Evolutionary conservation across 2,888 invertebrate genomes (phyloP).

Genomic region (Sinelater perroti): DNA sequence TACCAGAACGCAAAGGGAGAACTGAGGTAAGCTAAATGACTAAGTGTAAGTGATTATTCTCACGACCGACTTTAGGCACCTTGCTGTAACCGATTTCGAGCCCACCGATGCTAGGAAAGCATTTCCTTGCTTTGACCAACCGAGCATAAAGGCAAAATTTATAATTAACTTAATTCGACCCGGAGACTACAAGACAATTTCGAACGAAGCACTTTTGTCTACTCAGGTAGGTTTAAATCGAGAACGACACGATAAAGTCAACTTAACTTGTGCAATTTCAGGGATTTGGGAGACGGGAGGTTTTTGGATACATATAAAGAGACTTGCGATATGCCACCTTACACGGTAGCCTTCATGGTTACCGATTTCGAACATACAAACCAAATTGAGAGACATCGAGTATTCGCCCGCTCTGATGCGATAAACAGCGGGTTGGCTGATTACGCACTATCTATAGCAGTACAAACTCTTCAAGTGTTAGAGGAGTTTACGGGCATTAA

Average conservation of each 20-base stretch:
- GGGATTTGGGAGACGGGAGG: conserved; percentile 22
- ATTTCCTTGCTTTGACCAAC: conserved; percentile 82
- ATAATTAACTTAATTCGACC: conserved; percentile 56
- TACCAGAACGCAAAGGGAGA: conserved; percentile 52
- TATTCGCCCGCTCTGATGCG: conserved; percentile 46
- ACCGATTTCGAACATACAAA: conserved; percentile 62
- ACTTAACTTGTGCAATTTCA: conserved; percentile 3
- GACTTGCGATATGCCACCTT: conserved; percentile 72
- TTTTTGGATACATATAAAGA: conserved; percentile 24
- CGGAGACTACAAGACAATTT: conserved; percentile 21
- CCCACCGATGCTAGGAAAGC: conserved; percentile 72
- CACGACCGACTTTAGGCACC: no score
- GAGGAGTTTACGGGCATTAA: conserved; percentile 66
- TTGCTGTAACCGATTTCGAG: conserved; percentile 73
- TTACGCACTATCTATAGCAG: conserved; percentile 61
- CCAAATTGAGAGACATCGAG: conserved; percentile 46
- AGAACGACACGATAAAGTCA: not conserved
- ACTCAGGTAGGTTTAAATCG: conserved; percentile 2
- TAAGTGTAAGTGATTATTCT: no score
- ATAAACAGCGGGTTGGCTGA: conserved; percentile 49
- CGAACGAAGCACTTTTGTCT: conserved; percentile 25
- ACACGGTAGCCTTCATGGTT: conserved; percentile 79
- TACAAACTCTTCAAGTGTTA: conserved; percentile 61
- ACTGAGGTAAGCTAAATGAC: conserved; percentile 18
- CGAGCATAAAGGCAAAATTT: conserved; percentile 55